Base-by-base conservation (phyloP, 2,797 vertebrate species). In the Bovichtus diacanthus region DNA sequence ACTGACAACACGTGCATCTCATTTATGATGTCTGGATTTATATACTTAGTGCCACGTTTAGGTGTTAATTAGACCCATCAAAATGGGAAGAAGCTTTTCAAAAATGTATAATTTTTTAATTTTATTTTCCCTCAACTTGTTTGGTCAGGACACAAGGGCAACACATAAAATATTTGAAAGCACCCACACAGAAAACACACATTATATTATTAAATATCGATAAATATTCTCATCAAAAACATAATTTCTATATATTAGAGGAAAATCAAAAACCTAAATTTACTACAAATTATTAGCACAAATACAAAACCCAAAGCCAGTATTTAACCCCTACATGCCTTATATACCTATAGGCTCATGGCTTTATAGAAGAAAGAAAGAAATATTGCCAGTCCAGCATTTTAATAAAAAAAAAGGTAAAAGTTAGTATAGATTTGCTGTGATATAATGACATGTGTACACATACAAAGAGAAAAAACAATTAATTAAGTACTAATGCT, bases 1-100 rank as follows among this genome's bases (percentile, higher is more conserved):
- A 58, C n/a, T 66, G 82, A 69, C 31, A 74, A 50, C 38, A 54
- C 54, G 8, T 2, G 34, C 71, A 76, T 90, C 76, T 85, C 65
- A 78, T 85, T 83, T 80, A 71, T 60, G 23, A 47, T 70, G 58
- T 49, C 23, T 78, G 58, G 10, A 81, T 76, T 77, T 73, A 67
- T 69, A 53, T n/a, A n/a, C n/a, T n/a, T 54, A 6, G 55, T 53
- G 15, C 4, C 7, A 47, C 5, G 16, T 69, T 55, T 44, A 47
- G 19, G 62, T 70, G 15, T 31, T 56, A 69, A 60, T 21, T 31
- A 67, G 39, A 18, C 21, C 12, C 10, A 2, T 55, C 41, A 78
- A 59, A 29, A 34, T 29, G 11, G 10, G 18, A 62, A 18, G 19
- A 51, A 61, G 49, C 61, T 23, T 43, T 78, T 8, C 2, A 44